Evolutionary conservation across 2,797 vertebrate species (phyloP).

Genomic region (Avahi laniger): DNA sequence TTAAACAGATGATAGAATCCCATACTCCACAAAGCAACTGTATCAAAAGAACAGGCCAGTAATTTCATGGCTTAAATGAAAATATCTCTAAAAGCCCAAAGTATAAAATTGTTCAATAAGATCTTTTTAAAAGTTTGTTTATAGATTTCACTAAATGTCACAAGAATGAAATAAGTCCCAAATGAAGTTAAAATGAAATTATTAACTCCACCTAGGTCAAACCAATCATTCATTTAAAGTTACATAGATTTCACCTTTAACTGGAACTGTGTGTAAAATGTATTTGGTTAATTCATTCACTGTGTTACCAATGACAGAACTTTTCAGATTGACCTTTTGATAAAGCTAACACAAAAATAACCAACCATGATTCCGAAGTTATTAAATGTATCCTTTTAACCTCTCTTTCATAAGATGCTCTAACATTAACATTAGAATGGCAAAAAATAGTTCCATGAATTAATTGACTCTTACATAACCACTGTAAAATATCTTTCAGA

Average conservation of each 20-base stretch:
- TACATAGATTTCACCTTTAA: conserved; percentile 78
- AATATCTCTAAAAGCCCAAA: conserved; percentile 77
- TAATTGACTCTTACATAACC: conserved; percentile 71
- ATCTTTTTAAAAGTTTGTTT: conserved; percentile 81
- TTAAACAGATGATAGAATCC: conserved; percentile 68
- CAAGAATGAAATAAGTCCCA: conserved; percentile 78
- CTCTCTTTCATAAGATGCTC: conserved; percentile 69
- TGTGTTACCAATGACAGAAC: neutral
- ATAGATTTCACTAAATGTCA: conserved; percentile 81
- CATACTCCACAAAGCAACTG: conserved; percentile 66
- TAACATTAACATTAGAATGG: conserved; percentile 70
- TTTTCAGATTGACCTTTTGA: conserved; percentile 68
- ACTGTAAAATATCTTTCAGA: conserved; percentile 63
- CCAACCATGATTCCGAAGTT: conserved; percentile 65
- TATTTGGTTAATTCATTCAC: conserved; percentile 71
- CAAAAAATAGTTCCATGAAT: conserved; percentile 64
- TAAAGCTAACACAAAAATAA: conserved; percentile 72
- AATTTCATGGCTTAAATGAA: conserved; percentile 74
- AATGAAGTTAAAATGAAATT: conserved; percentile 65
- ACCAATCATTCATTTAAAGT: conserved; percentile 60
- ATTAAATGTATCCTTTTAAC: conserved; percentile 65
- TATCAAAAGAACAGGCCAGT: conserved; percentile 77
- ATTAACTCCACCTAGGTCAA: conserved; percentile 56
- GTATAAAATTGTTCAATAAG: conserved; percentile 63
- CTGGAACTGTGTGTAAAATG: conserved; percentile 59